These are phyloP conservation scores for Sebastes fasciatus DNA, from an alignment of 2,113 vertebrate genomes.

Conservation along the genomic window DNA sequence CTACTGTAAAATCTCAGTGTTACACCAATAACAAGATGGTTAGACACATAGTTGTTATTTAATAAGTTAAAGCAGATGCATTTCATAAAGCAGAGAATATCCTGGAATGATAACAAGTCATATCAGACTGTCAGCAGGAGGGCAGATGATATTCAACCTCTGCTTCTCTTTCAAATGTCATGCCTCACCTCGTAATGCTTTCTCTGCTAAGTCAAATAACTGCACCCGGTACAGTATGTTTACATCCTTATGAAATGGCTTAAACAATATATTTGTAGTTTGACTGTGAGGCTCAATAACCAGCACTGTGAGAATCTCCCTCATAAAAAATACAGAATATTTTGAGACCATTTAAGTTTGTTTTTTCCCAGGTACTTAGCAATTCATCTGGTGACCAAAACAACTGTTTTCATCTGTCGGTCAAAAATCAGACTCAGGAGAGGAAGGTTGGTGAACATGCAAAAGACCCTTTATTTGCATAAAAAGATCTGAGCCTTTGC, in stretches of 20 bases:
- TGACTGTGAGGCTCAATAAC: not conserved
- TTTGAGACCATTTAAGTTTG: not conserved
- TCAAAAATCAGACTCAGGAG: too few species aligned
- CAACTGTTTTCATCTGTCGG: not conserved
- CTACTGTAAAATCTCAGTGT: too few species aligned
- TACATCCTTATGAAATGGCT: not conserved
- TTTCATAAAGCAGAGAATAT: not conserved
- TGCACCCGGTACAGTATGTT: not conserved
- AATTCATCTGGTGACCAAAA: not conserved
- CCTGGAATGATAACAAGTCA: not conserved
- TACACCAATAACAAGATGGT: too few species aligned
- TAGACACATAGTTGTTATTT: not conserved
- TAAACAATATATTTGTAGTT: not conserved
- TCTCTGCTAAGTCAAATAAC: not conserved
- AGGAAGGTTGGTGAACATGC: too few species aligned
- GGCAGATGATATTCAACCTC: not conserved
- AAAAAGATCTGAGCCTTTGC: too few species aligned
- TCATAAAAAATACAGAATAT: not conserved
- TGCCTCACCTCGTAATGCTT: too few species aligned
- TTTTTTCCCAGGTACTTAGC: not conserved
- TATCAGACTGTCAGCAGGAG: not conserved
- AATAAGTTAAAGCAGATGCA: not conserved
- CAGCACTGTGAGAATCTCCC: not conserved
- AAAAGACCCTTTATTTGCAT: too few species aligned
- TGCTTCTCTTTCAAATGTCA: conserved; percentile 1